Base-by-base conservation (phyloP, 1,140 invertebrate species). In the Bombus turneri region DNA sequence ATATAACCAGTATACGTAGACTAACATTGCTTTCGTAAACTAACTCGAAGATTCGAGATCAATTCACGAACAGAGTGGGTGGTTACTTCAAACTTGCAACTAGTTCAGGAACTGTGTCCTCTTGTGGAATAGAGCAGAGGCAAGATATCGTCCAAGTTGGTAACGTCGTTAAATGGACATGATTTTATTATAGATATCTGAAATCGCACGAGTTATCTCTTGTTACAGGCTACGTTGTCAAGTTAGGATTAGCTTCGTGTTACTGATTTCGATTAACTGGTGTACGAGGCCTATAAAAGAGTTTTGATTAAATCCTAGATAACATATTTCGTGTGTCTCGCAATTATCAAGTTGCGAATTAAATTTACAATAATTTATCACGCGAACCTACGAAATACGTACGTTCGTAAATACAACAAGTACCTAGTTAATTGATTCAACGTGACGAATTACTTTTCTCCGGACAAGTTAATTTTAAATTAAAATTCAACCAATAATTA, bases 181-280 rank as follows among this genome's bases (percentile, higher is more conserved):
- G 47, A 81, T 73, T 81, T 72, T 73, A 59, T 81, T 73, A 81
- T 25, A 71, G 34, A 39, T 71, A 39, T 39, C 37, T 28, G 37
- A 71, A 71, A 71, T 39, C 68, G 22, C 18, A 25, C 1, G 68
- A 37, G 3, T 72, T 72, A 72, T 13, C 34, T 28, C 5, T 5
- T 13, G 4, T 47, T 53, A n/a, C 15, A 43, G 15, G 8, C 8
- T 31, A 10, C 2, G 9, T 47, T 73, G 37, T 39, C 3, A 6
- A 2, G 3, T 39, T 4, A 39, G 28, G 37, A 28, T 39, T 39
- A 28, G 6, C 25, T 68, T 68, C 3, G 18, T 9, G 18, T 68
- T 68, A 68, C 59, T 12, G 59, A 66, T 66, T 66, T 66, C 31
- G 5, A 22, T 66, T 18, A 34, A 34, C 15, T n/a, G 13, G 3